Percentiles rank a stretch among this genome's conserved stretches.
These are phyloP conservation scores for Cisticola juncidis DNA, from an alignment of 2,113 vertebrate species.

Conservation along the genomic window DNA sequence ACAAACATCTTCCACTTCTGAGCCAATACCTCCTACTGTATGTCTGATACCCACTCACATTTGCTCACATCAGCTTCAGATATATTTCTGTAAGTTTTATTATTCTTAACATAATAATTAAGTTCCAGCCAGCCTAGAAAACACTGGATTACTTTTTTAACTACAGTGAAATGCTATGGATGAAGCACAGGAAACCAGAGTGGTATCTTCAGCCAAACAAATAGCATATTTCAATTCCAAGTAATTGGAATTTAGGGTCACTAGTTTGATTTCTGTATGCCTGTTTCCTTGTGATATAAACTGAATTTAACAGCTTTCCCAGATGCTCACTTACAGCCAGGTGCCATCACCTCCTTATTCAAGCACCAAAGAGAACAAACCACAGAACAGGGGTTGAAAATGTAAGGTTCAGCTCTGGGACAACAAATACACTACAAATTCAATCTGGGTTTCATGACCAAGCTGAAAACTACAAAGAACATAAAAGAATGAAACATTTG, in stretches of 20 bases:
- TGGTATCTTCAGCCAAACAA: not conserved
- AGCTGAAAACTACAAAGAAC: not conserved
- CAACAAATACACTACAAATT: not conserved
- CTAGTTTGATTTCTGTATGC: not conserved
- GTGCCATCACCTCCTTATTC: not conserved
- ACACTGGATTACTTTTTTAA: not conserved
- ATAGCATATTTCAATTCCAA: not conserved
- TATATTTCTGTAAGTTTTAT: not conserved
- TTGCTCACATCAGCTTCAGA: not conserved
- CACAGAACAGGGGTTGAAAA: not conserved
- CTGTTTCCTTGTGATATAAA: not conserved
- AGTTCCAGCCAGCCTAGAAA: not conserved
- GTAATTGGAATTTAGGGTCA: not conserved
- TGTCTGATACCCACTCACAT: not conserved
- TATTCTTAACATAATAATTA: not conserved
- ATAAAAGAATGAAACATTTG: not conserved
- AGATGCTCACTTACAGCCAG: not conserved
- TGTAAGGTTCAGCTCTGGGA: not conserved
- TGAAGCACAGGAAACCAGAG: not conserved
- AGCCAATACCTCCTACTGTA: not conserved
- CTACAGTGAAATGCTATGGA: not conserved
- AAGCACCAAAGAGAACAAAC: not conserved
- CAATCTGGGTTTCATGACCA: not conserved
- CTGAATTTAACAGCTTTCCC: not conserved
- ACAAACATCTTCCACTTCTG: slow-evolving; percentile 52